These are phyloP conservation scores for Lithophane semibrunnea DNA, from an alignment of 2,888 invertebrate genomes.

Conservation along the genomic window DNA sequence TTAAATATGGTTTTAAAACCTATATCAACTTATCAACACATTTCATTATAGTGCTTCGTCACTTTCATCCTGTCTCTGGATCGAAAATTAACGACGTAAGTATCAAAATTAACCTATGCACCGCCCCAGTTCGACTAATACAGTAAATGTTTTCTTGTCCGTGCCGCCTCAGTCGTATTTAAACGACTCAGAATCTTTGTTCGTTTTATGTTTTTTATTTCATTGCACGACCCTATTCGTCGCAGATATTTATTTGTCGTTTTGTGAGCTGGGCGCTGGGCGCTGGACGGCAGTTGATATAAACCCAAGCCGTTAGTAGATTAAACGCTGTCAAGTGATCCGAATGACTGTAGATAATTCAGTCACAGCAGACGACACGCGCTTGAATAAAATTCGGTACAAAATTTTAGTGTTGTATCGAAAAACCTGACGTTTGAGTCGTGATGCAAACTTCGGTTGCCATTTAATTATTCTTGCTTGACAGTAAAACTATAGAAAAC, in stretches of 20 bases:
- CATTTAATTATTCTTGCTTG: background rate
- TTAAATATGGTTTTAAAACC: too few relatives aligned
- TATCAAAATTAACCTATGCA: too few relatives aligned
- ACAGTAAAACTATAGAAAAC: background rate
- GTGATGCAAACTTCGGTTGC: background rate
- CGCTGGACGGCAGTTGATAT: too few relatives aligned
- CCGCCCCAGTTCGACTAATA: too few relatives aligned
- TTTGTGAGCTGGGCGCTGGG: too few relatives aligned
- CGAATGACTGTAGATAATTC: background rate
- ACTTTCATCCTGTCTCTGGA: background rate
- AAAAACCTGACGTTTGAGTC: background rate
- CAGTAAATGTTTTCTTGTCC: too few relatives aligned
- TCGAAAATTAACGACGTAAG: background rate
- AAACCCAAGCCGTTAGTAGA: too few relatives aligned
- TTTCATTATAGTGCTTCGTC: background rate
- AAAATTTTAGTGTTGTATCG: background rate
- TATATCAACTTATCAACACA: background rate
- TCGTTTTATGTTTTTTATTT: too few relatives aligned
- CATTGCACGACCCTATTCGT: too few relatives aligned
- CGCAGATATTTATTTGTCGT: too few relatives aligned
- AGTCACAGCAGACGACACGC: background rate
- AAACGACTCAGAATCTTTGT: too few relatives aligned
- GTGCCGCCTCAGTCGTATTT: too few relatives aligned
- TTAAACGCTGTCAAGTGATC: background rate
- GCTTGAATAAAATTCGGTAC: background rate